Base-by-base conservation (phyloP, 2,888 invertebrate species). In the Margaritifera margaritifera region DNA sequence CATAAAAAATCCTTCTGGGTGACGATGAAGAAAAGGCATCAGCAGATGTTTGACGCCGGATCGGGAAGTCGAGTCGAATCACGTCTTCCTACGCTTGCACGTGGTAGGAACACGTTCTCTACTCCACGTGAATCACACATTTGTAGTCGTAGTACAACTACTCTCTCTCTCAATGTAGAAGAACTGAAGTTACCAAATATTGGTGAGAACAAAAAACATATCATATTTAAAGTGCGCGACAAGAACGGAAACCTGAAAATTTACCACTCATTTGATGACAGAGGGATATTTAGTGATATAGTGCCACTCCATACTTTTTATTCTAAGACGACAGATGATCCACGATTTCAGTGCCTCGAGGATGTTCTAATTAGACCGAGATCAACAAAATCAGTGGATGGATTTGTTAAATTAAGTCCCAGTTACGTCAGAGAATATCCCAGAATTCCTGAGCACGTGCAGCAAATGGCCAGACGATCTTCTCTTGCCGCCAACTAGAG, bases 321-420 rank as follows among this genome's bases (percentile, higher is more conserved):
- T 64, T 56, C 69, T 6, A 74, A 72, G 55, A 66, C 77, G 11
- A 73, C 72, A 50, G 77, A 78, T 4, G 85, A 86, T 69, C 78
- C 80, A 6, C 66, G 85, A 55, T 86, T 84, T 72, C 71, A 77
- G 52, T 72, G 68, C 5, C 68, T 84, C n/a, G 80, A 81, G 65
- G 71, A 73, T 11, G 58, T 77, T 18, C 72, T 85, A 42, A 74
- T 78, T 27, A 64, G 70, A 64, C 70, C 78, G 15, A 42, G 42
- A 42, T 42, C 42, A 42, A 42, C 42, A 11, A 42, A 72, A 74
- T 8, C 75, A 73, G 74, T 64, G 20, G 83, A 80, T 22, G 84
- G 84, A 1, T 82, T 79, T 68, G 71, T 75, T 11, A 81, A 80
- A 58, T 74, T 84, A 1, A 83, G 82, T 64, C 82, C 83, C n/a